phyloP scores from a whole-genome alignment of 2,113 vertebrate species.

The Shinisaurus crocodilurus region DNA sequence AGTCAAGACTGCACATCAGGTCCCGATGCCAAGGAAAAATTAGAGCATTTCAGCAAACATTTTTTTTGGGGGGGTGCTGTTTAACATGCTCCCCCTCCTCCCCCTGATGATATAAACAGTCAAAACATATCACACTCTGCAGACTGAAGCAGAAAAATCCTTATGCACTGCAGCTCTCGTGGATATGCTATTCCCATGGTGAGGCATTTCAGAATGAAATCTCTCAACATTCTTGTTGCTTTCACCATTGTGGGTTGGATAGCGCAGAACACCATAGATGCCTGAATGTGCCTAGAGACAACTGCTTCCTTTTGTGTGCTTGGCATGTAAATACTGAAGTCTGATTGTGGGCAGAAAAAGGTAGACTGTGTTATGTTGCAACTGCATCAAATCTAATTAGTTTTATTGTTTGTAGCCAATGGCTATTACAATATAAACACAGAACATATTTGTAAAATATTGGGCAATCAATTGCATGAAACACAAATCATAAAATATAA shows the following conservation, averaged over 20 bases:
- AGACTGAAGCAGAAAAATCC: background rate
- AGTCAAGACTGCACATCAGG: background rate
- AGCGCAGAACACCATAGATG: background rate
- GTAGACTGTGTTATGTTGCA: background rate
- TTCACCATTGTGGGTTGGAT: background rate
- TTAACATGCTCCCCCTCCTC: background rate
- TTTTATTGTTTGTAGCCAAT: too few relatives aligned
- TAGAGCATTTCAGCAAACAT: background rate
- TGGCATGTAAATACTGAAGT: background rate
- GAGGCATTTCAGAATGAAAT: background rate
- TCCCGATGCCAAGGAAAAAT: background rate
- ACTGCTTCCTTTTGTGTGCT: background rate
- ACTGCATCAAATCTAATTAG: too few relatives aligned
- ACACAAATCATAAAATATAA: too few relatives aligned
- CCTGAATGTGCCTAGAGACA: background rate
- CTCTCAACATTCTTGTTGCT: background rate
- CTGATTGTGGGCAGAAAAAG: background rate
- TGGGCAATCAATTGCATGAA: too few relatives aligned
- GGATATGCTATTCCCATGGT: background rate
- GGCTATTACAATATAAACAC: too few relatives aligned
- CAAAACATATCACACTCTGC: constrained; percentile 4
- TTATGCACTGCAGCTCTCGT: background rate
- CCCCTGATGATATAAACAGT: background rate
- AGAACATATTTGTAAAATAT: too few relatives aligned
- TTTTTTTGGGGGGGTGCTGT: background rate